Evolutionary conservation across 1,140 invertebrate species (phyloP), one percentile per base, ranked within the genome.

Genomic region (Cataglyphis hispanica): DNA sequence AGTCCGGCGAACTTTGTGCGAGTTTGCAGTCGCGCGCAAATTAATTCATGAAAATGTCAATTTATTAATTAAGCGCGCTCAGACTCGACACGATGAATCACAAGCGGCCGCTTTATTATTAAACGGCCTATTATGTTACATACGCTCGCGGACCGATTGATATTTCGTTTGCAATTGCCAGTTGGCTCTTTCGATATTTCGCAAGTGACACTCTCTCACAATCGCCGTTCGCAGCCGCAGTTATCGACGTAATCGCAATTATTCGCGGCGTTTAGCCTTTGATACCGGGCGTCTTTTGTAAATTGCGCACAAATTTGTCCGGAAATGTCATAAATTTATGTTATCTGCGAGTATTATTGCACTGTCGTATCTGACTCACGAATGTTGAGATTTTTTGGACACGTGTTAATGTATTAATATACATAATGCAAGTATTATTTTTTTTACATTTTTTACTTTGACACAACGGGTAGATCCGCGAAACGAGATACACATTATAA

Each of bases 11-110:
- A 83, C 67, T 83, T 74, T 83, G 78, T 58, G 46, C 46, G 78
- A 83, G 72, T 83, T 83, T 40, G 50, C n/a, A 80, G 77, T 69
- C 63, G 46, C 31, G 37, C 19, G 78, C 43, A 16, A 67, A 83
- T 83, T 74, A 83, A 83, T 83, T 83, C 74, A 83, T 83, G 78
- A 83, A 50, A 83, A 83, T n/a, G 78, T 74, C 67, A 83, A 74
- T 83, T 83, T 83, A 74, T 83, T 83, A 83, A 83, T 83, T 83
- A 83, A 83, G 67, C 67, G 25, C 67, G 78, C 37, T 7, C 66
- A 13, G 66, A 16, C 53, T 13, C 53, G 22, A 37, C 66, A n/a
- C 50, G 8, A 66, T 22, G 78, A 70, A 67, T 72, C 67, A 16
- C 46, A 67, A 60, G 37, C 37, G 22, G 66, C 25, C 50, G 53